Percentiles rank a stretch among this genome's conserved stretches.
Conservation (phyloP, 1,140 invertebrate genomes). For the Brachionus plicatilis region DNA sequence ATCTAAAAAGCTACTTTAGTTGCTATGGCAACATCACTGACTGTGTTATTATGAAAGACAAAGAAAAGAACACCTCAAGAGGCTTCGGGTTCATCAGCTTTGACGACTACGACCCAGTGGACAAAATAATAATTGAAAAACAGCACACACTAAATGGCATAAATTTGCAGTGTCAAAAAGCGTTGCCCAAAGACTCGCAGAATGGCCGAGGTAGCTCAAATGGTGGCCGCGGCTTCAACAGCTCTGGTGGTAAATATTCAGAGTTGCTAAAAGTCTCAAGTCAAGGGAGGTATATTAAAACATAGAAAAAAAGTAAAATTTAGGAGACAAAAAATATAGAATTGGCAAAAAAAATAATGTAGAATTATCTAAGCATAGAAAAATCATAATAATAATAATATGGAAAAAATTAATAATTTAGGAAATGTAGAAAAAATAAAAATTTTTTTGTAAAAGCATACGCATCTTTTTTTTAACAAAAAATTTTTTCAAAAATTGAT, state of each 20-base stretch:
- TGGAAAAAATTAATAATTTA: no score
- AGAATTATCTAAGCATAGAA: no score
- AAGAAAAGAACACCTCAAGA: conserved; percentile 77
- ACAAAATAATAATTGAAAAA: conserved; percentile 50
- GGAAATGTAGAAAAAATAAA: no score
- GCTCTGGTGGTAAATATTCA: neutral
- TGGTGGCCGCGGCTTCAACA: neutral
- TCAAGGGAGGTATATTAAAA: no score
- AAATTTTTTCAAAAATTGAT: no score
- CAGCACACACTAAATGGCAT: conserved; percentile 55
- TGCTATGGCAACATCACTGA: conserved; percentile 66
- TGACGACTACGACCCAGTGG: conserved; percentile 62
- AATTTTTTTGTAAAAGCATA: no score
- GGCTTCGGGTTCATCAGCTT: conserved; percentile 94
- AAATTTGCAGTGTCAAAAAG: conserved; percentile 59
- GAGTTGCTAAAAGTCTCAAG: no score
- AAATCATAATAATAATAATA: no score
- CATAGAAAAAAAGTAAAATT: no score
- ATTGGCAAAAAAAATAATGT: no score
- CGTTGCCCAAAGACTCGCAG: conserved; percentile 50
- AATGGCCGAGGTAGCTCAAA: neutral
- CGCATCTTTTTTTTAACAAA: no score
- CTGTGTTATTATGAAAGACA: conserved; percentile 61
- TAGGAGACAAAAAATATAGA: no score
- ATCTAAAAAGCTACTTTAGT: conserved; percentile 76